These are phyloP conservation scores for Epinotia nisella DNA, from an alignment of 2,888 invertebrate species.

Conservation along the genomic window DNA sequence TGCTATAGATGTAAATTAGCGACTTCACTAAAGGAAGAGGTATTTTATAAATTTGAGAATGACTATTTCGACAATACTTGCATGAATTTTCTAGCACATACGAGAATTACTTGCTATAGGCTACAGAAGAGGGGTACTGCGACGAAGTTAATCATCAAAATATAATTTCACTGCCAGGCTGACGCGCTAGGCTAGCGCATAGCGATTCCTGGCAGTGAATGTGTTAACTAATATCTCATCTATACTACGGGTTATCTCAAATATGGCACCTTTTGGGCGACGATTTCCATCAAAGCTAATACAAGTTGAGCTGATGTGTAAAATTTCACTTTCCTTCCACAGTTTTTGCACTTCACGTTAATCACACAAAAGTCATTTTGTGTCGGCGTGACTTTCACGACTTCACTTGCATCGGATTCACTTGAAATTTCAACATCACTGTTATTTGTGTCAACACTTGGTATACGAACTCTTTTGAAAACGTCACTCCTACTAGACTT, in stretches of 20 bases:
- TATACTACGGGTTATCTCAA: not conserved
- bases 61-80: too few species aligned
- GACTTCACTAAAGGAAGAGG: too few species aligned
- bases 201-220: not conserved
- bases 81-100: too few species aligned
- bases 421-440: not conserved
- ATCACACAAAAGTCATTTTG: constrained; percentile 5
- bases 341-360: constrained; percentile 3
- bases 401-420: not conserved
- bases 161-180: too few species aligned
- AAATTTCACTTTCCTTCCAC: not conserved
- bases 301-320: constrained; percentile 3
- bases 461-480: not conserved
- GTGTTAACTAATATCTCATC: not conserved
- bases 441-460: not conserved
- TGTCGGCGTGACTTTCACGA: not conserved
- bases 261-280: not conserved
- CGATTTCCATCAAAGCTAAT: not conserved
- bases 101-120: too few species aligned
- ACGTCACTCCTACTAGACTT: not conserved
- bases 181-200: too few species aligned
- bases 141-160: too few species aligned
- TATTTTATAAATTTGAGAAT: too few species aligned
- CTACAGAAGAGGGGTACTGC: too few species aligned
- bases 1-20: not conserved